Conservation (phyloP, 2,113 vertebrate genomes). For the Dendropsophus ebraccatus region DNA sequence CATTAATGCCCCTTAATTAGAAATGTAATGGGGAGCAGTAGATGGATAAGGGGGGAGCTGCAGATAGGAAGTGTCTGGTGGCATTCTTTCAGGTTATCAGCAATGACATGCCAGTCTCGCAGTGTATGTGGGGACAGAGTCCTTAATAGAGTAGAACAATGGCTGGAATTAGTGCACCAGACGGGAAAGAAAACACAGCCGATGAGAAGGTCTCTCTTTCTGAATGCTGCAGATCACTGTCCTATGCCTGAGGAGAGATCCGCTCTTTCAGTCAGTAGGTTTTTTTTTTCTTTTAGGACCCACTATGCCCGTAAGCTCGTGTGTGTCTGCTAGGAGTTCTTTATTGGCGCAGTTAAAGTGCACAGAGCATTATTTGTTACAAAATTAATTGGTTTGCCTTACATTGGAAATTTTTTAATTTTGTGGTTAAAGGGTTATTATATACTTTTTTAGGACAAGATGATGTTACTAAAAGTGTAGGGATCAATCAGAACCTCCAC, state of each 20-base stretch:
- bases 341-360: too few species aligned
- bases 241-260: constrained; percentile 14
- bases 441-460: too few species aligned
- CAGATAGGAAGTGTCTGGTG: not conserved
- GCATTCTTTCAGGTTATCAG: not conserved
- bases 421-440: too few species aligned
- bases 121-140: constrained; percentile 35
- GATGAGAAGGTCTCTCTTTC: constrained; percentile 20
- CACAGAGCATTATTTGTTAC: too few species aligned
- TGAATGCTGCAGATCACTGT: not conserved
- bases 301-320: not conserved
- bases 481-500: too few species aligned
- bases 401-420: too few species aligned
- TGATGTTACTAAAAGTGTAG: too few species aligned
- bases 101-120: constrained; percentile 11
- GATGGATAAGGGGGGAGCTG: not conserved
- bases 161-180: constrained; percentile 48
- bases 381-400: too few species aligned
- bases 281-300: not conserved
- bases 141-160: constrained; percentile 36
- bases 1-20: not conserved
- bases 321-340: too few species aligned
- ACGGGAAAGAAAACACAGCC: constrained; percentile 49
- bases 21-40: not conserved
- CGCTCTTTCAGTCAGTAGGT: not conserved